Base-by-base conservation (phyloP, 2,113 vertebrate genomes). In the Jacana jacana region DNA sequence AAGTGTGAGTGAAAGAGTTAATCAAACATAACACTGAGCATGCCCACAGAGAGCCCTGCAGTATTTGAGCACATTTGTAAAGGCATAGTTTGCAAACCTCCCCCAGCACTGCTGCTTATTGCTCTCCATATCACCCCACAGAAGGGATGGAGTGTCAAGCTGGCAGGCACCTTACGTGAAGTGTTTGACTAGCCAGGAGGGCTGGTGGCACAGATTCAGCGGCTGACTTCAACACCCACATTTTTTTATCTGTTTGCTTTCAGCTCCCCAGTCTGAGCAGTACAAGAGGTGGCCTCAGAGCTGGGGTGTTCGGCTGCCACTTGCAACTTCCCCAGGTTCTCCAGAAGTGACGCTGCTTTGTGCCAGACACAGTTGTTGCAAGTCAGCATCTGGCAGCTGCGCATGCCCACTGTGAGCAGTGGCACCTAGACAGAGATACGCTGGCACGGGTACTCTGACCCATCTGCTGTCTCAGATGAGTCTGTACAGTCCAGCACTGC, bases 41-140 rank as follows among this genome's bases (percentile, higher is more conserved):
- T 11, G 9, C 4, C 19, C 28, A 8, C 6, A 14, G 72, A 18
- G 44, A 8, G 27, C 40, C 55, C 58, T 65, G 91, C 12, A 6
- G 68, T 39, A 39, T 51, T 24, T 25, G 7, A 72, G 68, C 40
- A 18, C 25, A 0, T 3, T 25, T 3, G 3, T 4, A 35, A 35
- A n/a, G n/a, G 9, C 39, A 33, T 49, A 49, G 40, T 33, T 70
- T 54, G 60, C 54, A 49, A 31, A 31, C 40, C n/a, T 44, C 25
- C 37, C 16, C 28, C 44, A 1, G 7, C 1, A 0, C 28, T 40
- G 40, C 35, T 5, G 18, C 31, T 31, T 33, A 4, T 65, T 0
- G 3, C 33, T 75, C 39, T 63, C 37, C 7, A 2, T 5, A 13
- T 3, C 0, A 0, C 64, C 48, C 5, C 1, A 10, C 77, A 49